phyloP scores from a whole-genome alignment of 2,888 invertebrate genomes.

The Macrostomum cliftonense region DNA sequence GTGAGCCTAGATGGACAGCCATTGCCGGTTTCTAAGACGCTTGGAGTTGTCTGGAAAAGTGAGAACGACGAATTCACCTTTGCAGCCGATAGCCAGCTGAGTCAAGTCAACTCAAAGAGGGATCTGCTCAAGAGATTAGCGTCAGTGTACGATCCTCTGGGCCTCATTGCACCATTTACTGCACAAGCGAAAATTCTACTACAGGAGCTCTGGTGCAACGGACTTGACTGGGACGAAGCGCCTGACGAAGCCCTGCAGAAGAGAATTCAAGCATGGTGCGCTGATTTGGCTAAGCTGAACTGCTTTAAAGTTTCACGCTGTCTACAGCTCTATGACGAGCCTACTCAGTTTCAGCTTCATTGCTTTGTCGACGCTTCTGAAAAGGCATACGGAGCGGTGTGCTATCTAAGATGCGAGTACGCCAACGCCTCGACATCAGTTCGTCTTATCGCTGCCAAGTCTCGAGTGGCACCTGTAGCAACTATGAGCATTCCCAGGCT shows the following conservation, averaged over 20 bases:
- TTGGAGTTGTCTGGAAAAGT: too few species aligned
- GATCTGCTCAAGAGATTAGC: conserved; percentile 1
- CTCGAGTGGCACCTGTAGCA: conserved; percentile 3
- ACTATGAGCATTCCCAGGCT: conserved; percentile 4
- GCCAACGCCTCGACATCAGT: not conserved
- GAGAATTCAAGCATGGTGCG: not conserved
- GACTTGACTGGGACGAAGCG: not conserved
- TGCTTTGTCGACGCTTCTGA: conserved; percentile 4
- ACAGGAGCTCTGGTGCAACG: not conserved
- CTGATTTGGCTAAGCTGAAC: not conserved
- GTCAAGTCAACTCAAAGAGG: not conserved
- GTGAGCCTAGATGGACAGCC: not conserved
- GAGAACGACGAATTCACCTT: not conserved
- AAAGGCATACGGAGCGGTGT: conserved; percentile 5
- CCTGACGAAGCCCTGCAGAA: not conserved
- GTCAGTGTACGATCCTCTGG: not conserved
- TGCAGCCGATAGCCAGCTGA: too few species aligned
- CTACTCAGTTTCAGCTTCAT: not conserved
- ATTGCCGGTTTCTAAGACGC: not conserved
- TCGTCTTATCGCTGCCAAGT: conserved; percentile 2
- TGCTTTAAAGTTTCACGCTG: not conserved
- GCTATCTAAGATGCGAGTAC: not conserved
- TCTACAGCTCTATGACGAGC: not conserved
- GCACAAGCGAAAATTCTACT: conserved; percentile 2
- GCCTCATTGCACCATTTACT: not conserved